phyloP scores from a whole-genome alignment of 2,113 vertebrate species.

The Saguinus midas region DNA sequence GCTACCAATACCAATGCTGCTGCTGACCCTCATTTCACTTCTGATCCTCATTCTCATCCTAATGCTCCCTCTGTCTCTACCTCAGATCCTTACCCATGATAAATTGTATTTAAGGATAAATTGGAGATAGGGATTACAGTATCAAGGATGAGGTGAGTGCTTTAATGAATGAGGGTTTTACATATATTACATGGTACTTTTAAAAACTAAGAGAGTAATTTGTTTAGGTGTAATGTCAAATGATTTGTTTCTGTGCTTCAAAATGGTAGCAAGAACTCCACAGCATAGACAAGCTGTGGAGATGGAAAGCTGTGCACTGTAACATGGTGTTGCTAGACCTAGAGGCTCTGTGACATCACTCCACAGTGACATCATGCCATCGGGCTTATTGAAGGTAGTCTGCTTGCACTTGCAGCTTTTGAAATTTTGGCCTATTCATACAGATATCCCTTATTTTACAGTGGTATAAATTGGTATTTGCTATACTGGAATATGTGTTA shows the following conservation, averaged over 20 bases:
- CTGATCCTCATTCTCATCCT: neutral
- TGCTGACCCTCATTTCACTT: neutral
- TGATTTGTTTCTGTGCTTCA: constrained; percentile 21
- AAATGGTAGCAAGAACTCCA: neutral
- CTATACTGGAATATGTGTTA: neutral
- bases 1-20: neutral
- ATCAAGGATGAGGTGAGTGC: neutral
- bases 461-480: neutral
- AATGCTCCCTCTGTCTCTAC: neutral
- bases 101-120: neutral
- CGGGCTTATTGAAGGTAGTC: neutral
- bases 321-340: neutral
- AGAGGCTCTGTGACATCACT: neutral
- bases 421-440: neutral
- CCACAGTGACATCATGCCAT: neutral
- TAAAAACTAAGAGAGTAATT: neutral
- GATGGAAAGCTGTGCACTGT: neutral
- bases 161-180: neutral
- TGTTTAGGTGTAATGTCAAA: constrained; percentile 10
- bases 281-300: neutral
- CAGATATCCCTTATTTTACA: neutral
- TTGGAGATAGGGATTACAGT: neutral
- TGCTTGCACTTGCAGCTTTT: neutral
- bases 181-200: neutral
- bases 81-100: neutral